Percentiles rank a stretch among this genome's conserved stretches.
These are phyloP conservation scores for Drosophila carrolli DNA, from an alignment of 1,140 invertebrate species.

Conservation along the genomic window DNA sequence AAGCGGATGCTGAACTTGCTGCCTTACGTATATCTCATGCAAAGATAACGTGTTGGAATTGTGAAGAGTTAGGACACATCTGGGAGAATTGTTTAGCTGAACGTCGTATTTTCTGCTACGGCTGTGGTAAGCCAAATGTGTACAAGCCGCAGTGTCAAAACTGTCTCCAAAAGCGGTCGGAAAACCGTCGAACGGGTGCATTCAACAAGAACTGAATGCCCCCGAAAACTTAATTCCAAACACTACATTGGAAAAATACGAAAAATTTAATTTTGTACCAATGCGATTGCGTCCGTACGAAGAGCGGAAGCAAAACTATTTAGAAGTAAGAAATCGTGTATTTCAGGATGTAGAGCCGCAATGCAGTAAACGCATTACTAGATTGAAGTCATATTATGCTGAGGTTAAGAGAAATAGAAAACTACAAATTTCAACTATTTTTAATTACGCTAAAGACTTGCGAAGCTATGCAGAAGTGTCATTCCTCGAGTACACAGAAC, in stretches of 20 bases:
- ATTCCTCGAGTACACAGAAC: no score
- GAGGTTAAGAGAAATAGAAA: neutral
- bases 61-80: neutral
- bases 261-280: neutral
- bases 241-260: neutral
- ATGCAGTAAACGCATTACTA: no score
- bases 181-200: neutral
- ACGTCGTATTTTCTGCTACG: neutral
- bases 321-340: neutral
- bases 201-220: neutral
- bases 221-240: neutral
- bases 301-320: neutral
- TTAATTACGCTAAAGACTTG: no score
- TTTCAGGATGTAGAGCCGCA: no score
- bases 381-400: no score
- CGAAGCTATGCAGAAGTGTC: no score
- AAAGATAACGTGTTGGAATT: conserved; percentile 1
- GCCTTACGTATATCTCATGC: neutral
- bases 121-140: neutral
- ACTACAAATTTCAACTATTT: no score
- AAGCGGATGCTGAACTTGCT: neutral
- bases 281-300: neutral
- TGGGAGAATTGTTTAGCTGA: neutral
- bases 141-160: neutral
- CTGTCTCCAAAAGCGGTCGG: neutral